Percentiles rank a stretch among this genome's conserved stretches.
Conservation (phyloP, 2,113 vertebrate species). For the Erpornis zantholeuca region DNA sequence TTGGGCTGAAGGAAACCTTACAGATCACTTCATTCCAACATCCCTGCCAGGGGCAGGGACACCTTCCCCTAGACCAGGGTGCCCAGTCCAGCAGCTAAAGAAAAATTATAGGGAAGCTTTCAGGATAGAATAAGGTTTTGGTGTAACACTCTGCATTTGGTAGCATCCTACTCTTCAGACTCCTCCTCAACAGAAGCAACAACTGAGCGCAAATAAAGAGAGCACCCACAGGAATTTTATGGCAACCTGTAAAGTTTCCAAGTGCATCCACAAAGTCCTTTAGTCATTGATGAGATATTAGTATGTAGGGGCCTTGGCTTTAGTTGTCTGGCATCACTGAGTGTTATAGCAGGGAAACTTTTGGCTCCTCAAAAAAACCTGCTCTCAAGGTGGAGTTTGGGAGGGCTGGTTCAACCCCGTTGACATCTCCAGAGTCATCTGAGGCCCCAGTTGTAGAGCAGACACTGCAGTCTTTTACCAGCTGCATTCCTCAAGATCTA, state of each 20-base stretch:
- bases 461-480: not conserved
- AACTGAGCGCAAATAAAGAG: not conserved
- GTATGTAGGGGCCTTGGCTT: not conserved
- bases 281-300: not conserved
- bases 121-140: not conserved
- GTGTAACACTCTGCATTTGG: not conserved
- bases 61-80: not conserved
- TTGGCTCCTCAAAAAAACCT: not conserved
- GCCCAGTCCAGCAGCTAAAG: not conserved
- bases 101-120: not conserved
- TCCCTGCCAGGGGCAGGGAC: not conserved
- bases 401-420: not conserved
- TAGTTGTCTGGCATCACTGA: not conserved
- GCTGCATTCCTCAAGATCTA: not conserved
- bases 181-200: not conserved
- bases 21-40: not conserved
- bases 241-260: not conserved
- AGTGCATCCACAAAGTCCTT: not conserved
- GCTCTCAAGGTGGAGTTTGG: not conserved
- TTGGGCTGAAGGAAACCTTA: not conserved
- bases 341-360: not conserved
- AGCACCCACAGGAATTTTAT: not conserved
- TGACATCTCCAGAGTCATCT: not conserved
- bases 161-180: not conserved
- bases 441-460: not conserved